phyloP scores from a whole-genome alignment of 30 jellyfish, hydroid and myxozoan genomes.

The Mastigias papua region DNA sequence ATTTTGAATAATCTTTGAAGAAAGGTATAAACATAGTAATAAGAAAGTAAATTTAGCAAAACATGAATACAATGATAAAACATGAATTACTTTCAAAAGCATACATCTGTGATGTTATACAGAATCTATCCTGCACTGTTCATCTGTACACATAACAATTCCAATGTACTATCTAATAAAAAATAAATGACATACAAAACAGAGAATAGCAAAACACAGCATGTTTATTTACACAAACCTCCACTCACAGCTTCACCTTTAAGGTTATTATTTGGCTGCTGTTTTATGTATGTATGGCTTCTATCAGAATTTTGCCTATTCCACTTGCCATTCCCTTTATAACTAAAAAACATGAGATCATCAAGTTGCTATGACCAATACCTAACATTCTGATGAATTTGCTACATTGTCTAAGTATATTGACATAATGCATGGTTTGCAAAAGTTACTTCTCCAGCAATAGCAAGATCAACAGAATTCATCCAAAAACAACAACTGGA shows the following conservation, averaged over 20 bases:
- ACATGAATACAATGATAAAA: no score
- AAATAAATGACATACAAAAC: background rate
- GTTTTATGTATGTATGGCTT: background rate
- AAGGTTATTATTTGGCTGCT: background rate
- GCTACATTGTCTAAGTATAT: no score
- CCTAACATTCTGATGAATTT: no score
- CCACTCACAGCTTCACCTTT: background rate
- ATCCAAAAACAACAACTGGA: background rate
- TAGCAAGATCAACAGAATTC: background rate
- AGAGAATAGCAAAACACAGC: background rate
- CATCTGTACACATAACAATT: no score
- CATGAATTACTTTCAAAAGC: no score
- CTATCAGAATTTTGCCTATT: background rate
- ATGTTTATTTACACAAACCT: background rate
- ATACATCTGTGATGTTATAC: no score
- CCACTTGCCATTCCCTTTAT: constrained; percentile 27
- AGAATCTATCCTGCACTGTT: no score
- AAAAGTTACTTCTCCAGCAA: background rate
- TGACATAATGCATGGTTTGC: background rate
- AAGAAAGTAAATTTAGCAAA: no score
- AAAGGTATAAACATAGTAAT: no score
- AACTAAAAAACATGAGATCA: no score
- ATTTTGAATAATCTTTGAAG: background rate
- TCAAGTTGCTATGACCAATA: no score
- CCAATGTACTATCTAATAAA: background rate